A percentile compares a stretch with the other conserved stretches of the same genome.
phyloP scores from a whole-genome alignment of 2,113 vertebrate genomes.

The Antechinus stuartii region DNA sequence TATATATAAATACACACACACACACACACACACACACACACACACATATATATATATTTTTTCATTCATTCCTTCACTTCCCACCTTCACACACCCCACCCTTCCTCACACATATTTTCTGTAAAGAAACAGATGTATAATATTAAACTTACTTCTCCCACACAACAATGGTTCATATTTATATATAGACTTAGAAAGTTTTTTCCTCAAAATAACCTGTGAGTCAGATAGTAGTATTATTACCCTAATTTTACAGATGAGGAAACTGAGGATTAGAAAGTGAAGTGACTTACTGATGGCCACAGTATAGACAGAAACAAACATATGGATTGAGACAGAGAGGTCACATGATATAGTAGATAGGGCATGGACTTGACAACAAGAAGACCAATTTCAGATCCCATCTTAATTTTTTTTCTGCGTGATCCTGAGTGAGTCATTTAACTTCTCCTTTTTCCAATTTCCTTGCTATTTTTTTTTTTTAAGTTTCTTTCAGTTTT shows the following conservation, averaged over 20 bases:
- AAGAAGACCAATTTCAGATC: not conserved
- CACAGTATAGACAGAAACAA: not conserved
- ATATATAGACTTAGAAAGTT: not conserved
- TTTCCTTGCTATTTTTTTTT: not conserved
- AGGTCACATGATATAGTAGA: not conserved
- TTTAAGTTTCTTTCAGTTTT: not conserved
- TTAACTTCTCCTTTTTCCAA: not conserved
- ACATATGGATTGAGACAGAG: not conserved
- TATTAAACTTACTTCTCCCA: not conserved
- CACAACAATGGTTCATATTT: slow-evolving; percentile 1
- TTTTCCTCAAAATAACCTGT: not conserved
- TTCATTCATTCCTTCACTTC: not conserved
- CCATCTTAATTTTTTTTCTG: not conserved
- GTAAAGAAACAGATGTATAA: not conserved
- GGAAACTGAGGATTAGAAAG: not conserved
- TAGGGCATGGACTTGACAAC: not conserved
- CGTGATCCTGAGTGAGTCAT: not conserved
- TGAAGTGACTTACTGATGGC: not conserved
- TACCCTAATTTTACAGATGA: not conserved
- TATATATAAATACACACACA: too few relatives aligned
- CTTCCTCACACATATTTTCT: not conserved
- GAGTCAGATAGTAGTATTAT: not conserved
- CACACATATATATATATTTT: not conserved
- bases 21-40: too few relatives aligned
- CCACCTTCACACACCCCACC: not conserved